A percentile compares a stretch with the other conserved stretches of the same genome.
These are phyloP conservation scores for Gopherus flavomarginatus DNA, from an alignment of 2,113 vertebrate genomes.

Conservation along the genomic window DNA sequence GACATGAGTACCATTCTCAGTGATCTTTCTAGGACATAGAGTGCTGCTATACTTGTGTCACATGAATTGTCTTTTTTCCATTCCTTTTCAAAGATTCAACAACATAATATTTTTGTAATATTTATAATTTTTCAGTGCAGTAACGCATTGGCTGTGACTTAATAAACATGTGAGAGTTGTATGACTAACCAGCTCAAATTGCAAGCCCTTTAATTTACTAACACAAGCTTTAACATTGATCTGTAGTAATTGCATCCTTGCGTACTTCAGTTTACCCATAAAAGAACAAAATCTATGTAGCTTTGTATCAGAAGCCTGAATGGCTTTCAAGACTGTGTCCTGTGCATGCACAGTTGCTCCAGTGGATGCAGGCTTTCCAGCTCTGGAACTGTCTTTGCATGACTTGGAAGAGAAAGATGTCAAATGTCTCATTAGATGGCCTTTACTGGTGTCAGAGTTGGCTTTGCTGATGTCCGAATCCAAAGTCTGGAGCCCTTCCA, in stretches of 20 bases:
- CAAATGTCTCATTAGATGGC: slow-evolving; percentile 6
- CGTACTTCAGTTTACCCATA: neutral
- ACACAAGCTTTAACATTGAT: neutral
- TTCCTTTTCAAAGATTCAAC: neutral
- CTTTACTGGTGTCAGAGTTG: neutral
- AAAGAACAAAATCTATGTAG: neutral
- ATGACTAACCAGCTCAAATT: neutral
- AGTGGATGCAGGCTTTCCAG: neutral
- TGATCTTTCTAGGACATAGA: neutral
- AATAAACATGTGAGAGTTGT: neutral
- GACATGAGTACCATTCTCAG: neutral
- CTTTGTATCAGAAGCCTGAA: neutral
- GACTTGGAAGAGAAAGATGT: neutral
- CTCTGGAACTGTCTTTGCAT: slow-evolving; percentile 14
- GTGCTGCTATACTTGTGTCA: neutral
- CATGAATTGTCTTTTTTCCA: neutral
- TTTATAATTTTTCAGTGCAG: neutral
- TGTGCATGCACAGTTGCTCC: neutral
- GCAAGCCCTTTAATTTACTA: neutral
- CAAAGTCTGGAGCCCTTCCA: neutral
- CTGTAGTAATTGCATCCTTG: neutral
- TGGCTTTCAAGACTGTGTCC: neutral
- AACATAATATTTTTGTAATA: neutral
- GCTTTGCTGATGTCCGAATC: neutral
- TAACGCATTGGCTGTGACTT: neutral